These are phyloP conservation scores for Embidobia sp. DNA, from an alignment of 2,888 invertebrate genomes.

Conservation along the genomic window DNA sequence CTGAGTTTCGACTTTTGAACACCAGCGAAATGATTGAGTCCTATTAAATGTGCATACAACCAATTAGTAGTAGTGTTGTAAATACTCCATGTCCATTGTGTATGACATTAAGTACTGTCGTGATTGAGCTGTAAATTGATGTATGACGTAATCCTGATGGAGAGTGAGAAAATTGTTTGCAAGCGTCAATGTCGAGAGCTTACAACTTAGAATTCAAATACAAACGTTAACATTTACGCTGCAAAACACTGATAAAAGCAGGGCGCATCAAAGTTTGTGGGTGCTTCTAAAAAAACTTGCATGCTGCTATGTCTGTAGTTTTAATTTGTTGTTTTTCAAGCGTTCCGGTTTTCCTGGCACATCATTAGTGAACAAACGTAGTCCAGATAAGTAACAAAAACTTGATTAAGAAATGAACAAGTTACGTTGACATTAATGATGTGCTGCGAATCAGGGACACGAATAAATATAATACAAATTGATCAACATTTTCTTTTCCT, in stretches of 20 bases:
- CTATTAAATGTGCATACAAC: no score
- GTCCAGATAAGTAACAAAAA: not conserved
- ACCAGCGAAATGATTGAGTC: no score
- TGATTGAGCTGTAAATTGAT: conserved; percentile 15
- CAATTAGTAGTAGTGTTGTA: no score
- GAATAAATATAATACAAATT: conserved; percentile 78
- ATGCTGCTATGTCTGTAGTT: conserved; percentile 54
- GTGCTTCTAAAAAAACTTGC: conserved; percentile 44
- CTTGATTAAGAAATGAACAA: no score
- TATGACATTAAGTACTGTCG: no score
- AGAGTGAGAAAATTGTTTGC: conserved; percentile 43
- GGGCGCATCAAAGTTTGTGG: conserved; percentile 36
- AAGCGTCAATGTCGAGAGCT: conserved; percentile 12
- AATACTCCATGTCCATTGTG: no score
- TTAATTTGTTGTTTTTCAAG: conserved; percentile 35
- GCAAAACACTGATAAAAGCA: conserved; percentile 17
- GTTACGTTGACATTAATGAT: no score
- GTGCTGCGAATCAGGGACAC: conserved; percentile 63
- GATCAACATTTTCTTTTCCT: conserved; percentile 83
- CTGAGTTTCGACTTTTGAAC: no score
- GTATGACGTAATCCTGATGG: conserved; percentile 10
- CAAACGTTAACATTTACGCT: conserved; percentile 2
- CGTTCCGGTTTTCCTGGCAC: conserved; percentile 28
- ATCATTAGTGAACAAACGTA: conserved; percentile 23
- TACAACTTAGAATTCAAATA: not conserved